Evolutionary conservation across 2,797 vertebrate genomes (phyloP).

Genomic region (Chelon labrosus): DNA sequence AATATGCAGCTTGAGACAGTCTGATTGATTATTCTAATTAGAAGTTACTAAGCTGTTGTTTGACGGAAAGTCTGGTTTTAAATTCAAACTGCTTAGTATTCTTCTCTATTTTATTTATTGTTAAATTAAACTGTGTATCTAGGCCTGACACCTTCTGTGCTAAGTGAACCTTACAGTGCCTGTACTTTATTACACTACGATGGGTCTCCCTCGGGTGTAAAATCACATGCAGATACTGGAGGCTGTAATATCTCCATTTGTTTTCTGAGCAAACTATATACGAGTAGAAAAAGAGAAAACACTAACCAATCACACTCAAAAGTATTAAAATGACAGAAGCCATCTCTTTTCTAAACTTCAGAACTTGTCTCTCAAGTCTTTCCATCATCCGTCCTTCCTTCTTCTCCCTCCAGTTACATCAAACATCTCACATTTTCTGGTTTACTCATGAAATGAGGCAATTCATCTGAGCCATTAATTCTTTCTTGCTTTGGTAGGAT

Average conservation of each 20-base stretch:
- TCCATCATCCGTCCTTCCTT: conserved; percentile 21
- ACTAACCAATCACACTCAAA: no score
- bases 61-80: conserved; percentile 41
- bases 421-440: conserved; percentile 1
- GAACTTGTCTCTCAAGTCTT: neutral
- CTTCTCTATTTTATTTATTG: conserved; percentile 56
- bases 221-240: neutral
- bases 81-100: conserved; percentile 37
- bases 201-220: conserved; percentile 4
- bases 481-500: neutral
- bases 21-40: conserved; percentile 58
- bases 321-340: neutral
- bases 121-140: conserved; percentile 57
- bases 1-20: neutral
- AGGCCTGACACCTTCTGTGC: conserved; percentile 23
- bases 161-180: conserved; percentile 3
- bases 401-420: conserved; percentile 4
- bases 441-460: neutral
- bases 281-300: neutral
- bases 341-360: conserved; percentile 1
- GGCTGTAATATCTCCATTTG: neutral
- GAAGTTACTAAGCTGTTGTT: conserved; percentile 43
- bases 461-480: neutral
- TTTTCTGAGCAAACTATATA: neutral
- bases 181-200: conserved; percentile 20